A percentile compares a stretch with the other conserved stretches of the same genome.
Evolutionary conservation across 2,113 vertebrate species (phyloP).

Genomic region (Chloebia gouldiae): DNA sequence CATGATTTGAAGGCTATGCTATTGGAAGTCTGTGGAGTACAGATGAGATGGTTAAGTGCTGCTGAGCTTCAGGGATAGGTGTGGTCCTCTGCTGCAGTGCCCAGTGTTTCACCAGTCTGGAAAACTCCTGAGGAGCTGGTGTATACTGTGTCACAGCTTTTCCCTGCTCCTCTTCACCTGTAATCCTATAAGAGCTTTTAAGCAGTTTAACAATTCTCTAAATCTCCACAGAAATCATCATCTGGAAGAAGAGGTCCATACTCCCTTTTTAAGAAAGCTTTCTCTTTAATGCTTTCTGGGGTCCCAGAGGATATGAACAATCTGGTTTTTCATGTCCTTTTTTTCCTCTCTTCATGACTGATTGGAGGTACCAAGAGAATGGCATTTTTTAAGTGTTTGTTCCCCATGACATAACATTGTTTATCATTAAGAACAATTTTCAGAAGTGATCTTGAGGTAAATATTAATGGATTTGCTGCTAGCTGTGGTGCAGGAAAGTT

Average conservation of each 20-base stretch:
- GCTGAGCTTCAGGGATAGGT: not conserved
- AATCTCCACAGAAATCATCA: not conserved
- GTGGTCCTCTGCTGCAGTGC: not conserved
- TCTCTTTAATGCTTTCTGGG: not conserved
- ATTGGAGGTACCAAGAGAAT: not conserved
- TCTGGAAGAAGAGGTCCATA: not conserved
- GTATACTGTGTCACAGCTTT: not conserved
- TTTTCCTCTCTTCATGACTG: not conserved
- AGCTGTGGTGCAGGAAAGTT: not conserved
- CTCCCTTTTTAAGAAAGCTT: not conserved
- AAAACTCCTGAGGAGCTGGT: not conserved
- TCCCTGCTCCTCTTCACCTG: not conserved
- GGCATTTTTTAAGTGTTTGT: not conserved
- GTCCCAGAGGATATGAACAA: not conserved
- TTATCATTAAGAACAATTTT: not conserved
- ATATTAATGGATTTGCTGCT: not conserved
- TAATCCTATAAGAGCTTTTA: not conserved
- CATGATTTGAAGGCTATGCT: fast-evolving
- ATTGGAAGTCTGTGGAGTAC: not conserved
- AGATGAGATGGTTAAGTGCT: not conserved
- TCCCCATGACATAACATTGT: not conserved
- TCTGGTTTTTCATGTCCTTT: not conserved
- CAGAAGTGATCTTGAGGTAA: not conserved
- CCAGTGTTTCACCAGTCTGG: not conserved
- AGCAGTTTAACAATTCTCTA: not conserved